Evolutionary conservation across 1,140 invertebrate genomes (phyloP).

Genomic region (Microplitis mediator): DNA sequence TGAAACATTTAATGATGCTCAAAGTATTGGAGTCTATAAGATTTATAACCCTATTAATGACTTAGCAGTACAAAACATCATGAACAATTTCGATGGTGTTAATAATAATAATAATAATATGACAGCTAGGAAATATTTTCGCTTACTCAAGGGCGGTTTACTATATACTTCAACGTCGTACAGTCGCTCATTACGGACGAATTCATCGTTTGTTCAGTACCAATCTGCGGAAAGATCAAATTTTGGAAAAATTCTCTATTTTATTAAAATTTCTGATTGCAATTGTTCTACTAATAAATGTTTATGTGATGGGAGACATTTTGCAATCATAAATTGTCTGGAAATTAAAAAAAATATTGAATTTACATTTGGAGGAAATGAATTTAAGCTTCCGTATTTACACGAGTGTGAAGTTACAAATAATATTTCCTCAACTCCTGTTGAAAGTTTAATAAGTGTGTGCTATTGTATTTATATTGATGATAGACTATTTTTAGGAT

Average conservation of each 20-base stretch:
- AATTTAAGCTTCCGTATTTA: no score
- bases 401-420: neutral
- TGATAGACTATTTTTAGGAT: constrained; percentile 2
- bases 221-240: neutral
- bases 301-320: no score
- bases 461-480: neutral
- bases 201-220: neutral
- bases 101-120: neutral
- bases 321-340: no score
- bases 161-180: neutral
- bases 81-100: neutral
- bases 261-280: neutral
- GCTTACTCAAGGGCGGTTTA: neutral
- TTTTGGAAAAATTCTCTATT: constrained; percentile 6
- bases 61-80: neutral
- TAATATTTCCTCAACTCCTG: neutral
- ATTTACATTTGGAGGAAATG: no score
- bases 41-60: neutral
- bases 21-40: neutral
- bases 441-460: constrained; percentile 2
- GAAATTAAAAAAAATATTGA: no score
- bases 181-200: neutral
- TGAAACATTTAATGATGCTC: neutral
- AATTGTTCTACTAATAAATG: no score
- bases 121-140: neutral